Percentiles rank a stretch among this genome's conserved stretches.
Evolutionary conservation across 2,113 vertebrate species (phyloP).

Genomic region (Gymnorhina tibicen): DNA sequence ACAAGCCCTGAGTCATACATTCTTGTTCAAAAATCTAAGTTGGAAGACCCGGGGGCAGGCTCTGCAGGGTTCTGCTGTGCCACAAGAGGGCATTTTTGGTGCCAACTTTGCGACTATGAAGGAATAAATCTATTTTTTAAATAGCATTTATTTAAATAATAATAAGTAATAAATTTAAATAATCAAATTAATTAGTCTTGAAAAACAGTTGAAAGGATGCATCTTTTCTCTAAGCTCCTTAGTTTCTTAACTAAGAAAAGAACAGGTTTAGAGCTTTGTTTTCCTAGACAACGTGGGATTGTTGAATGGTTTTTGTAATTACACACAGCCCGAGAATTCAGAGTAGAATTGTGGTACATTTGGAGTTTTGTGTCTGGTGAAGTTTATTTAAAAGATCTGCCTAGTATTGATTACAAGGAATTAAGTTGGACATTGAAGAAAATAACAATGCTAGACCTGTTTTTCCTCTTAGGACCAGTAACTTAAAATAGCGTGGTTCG

Average conservation of each 20-base stretch:
- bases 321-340: neutral
- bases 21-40: neutral
- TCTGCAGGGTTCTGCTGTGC: neutral
- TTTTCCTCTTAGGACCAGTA: conserved; percentile 8
- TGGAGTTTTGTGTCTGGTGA: neutral
- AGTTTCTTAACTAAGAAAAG: neutral
- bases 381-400: neutral
- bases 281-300: neutral
- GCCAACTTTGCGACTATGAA: neutral
- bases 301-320: neutral
- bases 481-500: conserved; percentile 37
- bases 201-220: neutral
- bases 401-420: neutral
- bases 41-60: neutral
- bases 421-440: neutral
- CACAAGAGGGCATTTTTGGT: conserved; percentile 41
- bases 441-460: neutral
- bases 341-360: neutral
- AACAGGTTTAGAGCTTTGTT: neutral
- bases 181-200: neutral
- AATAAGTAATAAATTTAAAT: too few relatives aligned
- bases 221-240: neutral
- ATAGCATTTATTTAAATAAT: too few relatives aligned
- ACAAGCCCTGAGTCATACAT: neutral
- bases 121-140: neutral